These are phyloP conservation scores for Lontra canadensis DNA, from an alignment of 2,113 vertebrate species.

Conservation along the genomic window DNA sequence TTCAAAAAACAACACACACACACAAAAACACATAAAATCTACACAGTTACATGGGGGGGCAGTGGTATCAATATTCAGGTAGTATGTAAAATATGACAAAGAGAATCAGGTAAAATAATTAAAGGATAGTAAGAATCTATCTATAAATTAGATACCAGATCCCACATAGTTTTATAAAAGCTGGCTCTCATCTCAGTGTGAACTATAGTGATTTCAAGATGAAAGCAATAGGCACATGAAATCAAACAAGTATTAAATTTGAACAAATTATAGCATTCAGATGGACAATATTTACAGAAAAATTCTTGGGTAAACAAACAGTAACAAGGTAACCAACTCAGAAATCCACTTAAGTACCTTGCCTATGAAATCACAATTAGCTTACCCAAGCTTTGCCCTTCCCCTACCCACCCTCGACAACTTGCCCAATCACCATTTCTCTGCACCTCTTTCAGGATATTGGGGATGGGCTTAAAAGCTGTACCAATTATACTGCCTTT, in stretches of 20 bases:
- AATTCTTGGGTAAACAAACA: not conserved
- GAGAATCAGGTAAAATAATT: not conserved
- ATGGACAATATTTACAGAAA: not conserved
- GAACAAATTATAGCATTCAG: not conserved
- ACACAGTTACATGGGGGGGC: not conserved
- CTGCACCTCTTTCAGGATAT: not conserved
- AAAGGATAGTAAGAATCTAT: not conserved
- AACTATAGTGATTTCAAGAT: not conserved
- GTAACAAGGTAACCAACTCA: not conserved
- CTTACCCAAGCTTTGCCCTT: not conserved
- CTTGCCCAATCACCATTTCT: not conserved
- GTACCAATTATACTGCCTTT: not conserved
- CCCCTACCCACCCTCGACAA: not conserved
- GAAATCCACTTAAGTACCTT: not conserved
- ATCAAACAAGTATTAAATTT: slow-evolving; percentile 39
- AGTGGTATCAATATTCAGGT: not conserved
- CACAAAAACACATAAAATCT: not conserved
- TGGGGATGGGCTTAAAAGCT: not conserved
- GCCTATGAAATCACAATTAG: not conserved
- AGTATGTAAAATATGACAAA: not conserved
- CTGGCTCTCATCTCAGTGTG: not conserved
- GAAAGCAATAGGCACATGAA: not conserved
- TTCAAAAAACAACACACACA: not conserved
- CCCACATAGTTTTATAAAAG: not conserved
- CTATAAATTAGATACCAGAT: slow-evolving; percentile 1